Base-by-base conservation (phyloP, 2,888 invertebrate genomes). In the Plutella xylostella region DNA sequence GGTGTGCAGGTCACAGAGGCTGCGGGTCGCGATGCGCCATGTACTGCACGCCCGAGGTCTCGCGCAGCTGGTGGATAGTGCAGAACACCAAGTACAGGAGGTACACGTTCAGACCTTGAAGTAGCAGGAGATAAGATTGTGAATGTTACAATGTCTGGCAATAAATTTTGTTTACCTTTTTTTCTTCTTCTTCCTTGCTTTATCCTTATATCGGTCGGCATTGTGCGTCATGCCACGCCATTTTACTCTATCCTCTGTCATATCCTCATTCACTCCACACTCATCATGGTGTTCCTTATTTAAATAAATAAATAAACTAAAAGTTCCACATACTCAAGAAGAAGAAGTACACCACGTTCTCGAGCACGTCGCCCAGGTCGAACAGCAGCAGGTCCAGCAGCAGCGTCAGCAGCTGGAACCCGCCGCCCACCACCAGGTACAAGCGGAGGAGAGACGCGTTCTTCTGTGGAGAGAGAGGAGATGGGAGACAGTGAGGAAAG, bases 41-140 rank as follows among this genome's bases (percentile, higher is more conserved):
- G 50, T 75, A 74, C 38, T 70, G 68, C 0, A 74, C 70, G 15
- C 65, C 65, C 0, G 62, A 49, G 44, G 45, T 60, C 42, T 73
- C 69, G 21, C 68, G 63, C 0, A 72, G 57, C 2, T 62, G 45
- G 9, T 61, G 55, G 3, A 37, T 30, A 9, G 21, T 28, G 33
- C 42, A 72, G 54, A 63, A 72, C 0, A 76, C 75, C 42, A 77
- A 51, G 49, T 68, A 71, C 19, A 74, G 53, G 0, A 72, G 56
- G 55, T 77, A 77, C 28, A 72, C 43, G 52, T 76, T 73, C 15
- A 74, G 48, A 39, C 63, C 77, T 77, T 66, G 9, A 66, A 66
- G n/a, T 30, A 41, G 45, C 37, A 45, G 42, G 40, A 14, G 38
- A 46, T 43, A 43, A 17, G 37, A 39, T 37, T 37, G n/a, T 7